Evolutionary conservation across 1,140 invertebrate genomes (phyloP), one percentile per base, ranked within the genome.

Genomic region (Lucilia cuprina): DNA sequence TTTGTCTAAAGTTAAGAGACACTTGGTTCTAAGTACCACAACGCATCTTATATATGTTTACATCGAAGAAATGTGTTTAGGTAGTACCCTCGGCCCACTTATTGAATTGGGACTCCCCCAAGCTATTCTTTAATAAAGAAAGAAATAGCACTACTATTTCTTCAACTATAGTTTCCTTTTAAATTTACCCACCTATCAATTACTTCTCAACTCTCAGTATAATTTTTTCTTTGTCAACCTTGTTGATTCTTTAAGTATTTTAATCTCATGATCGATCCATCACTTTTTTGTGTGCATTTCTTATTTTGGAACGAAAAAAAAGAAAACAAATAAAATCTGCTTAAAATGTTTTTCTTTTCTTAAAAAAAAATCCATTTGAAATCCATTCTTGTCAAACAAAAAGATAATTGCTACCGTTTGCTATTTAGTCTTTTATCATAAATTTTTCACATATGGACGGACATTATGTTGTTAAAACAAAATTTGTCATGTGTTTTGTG

Each of bases 201-300:
- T 70, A 19, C n/a, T n/a, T 70, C 19, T 70, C 65, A 21, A 70
- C 65, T 70, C 19, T 70, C 50, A 60, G 0, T 5, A 30, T 21
- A 70, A n/a, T 7, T 21, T 21, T 70, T 19, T 70, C 19, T 70
- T 10, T 70, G 19, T 70, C n/a, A 80, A 80, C 77, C 77, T 80
- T 49, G 77, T 80, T 80, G 77, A 80, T 70, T 83, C 34, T 41
- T 84, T 74, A 82, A 82, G 83, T 74, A 84, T 82, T 82, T 74
- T 74, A 70, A 82, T 82, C 60, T 35, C 25, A 84, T 84, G 83
- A 84, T 84, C 12, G 35, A 80, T 84, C 77, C 41, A 47, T 78
- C 2, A 41, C 82, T 21, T 34, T 25, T 74, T n/a, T 34, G 2
- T 74, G 19, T 74, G 2, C 10, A 60, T 65, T 82, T 30, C 25